These are phyloP conservation scores for Lacerta agilis DNA, from an alignment of 2,797 vertebrate species.

Conservation along the genomic window DNA sequence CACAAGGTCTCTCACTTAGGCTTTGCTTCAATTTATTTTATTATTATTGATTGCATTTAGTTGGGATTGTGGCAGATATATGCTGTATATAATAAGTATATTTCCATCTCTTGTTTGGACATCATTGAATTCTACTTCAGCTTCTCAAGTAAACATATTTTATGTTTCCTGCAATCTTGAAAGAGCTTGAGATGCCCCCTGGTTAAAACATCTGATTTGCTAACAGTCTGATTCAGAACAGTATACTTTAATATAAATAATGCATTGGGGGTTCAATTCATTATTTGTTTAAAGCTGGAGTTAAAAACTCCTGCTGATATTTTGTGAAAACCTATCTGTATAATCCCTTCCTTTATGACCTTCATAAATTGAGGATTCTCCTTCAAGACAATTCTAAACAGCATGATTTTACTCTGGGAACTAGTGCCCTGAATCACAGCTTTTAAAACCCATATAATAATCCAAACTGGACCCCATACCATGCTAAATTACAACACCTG, in stretches of 20 bases:
- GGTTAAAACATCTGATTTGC: not conserved
- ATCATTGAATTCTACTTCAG: not conserved
- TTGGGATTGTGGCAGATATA: no score
- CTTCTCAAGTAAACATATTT: not conserved
- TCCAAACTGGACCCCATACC: fast-evolving
- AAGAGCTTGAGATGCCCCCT: not conserved
- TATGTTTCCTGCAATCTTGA: not conserved
- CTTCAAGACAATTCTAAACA: slow-evolving; percentile 36
- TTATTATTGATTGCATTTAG: no score
- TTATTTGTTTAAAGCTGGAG: fast-evolving
- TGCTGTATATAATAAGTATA: not conserved
- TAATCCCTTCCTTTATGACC: not conserved
- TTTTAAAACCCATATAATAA: slow-evolving; percentile 29
- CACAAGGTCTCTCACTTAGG: not conserved
- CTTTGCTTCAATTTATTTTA: not conserved
- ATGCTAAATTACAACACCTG: slow-evolving; percentile 18
- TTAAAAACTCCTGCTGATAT: slow-evolving; percentile 8
- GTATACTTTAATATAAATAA: not conserved
- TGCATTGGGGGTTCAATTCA: not conserved
- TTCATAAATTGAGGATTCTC: slow-evolving; percentile 28
- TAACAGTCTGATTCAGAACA: not conserved
- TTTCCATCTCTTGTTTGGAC: not conserved
- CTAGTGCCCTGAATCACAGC: not conserved
- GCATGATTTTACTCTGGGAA: slow-evolving; percentile 19
- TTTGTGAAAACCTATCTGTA: not conserved